Conservation (phyloP, 2,113 vertebrate species). For the Tetraodon nigroviridis region DNA sequence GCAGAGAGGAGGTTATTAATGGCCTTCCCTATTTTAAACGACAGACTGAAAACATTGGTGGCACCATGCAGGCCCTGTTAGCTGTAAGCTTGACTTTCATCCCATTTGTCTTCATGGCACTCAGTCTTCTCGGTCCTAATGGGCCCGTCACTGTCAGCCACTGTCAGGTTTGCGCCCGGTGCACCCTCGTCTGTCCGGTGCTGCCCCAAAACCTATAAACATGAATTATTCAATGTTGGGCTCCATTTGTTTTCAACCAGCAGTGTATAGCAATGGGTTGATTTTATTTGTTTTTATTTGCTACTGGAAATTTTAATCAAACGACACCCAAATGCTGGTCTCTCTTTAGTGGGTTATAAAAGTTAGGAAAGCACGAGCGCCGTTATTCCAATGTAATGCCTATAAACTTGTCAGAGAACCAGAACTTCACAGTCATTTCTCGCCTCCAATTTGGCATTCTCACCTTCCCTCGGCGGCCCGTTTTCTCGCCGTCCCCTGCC, state of each 20-base stretch:
- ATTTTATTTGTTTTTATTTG: not conserved
- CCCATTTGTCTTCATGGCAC: constrained; percentile 62
- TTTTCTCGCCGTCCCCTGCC: constrained; percentile 3
- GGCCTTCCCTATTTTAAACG: constrained; percentile 69
- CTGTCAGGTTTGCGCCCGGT: constrained; percentile 37
- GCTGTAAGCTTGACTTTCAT: constrained; percentile 65
- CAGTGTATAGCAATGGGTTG: not conserved
- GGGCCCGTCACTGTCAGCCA: constrained; percentile 44
- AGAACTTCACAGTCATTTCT: constrained; percentile 16
- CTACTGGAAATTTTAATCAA: not conserved
- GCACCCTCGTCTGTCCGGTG: constrained; percentile 43
- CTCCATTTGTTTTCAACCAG: not conserved
- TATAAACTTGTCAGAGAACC: constrained; percentile 12
- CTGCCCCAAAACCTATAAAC: constrained; percentile 5
- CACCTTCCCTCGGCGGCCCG: not conserved
- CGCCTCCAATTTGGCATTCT: not conserved
- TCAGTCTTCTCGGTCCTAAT: constrained; percentile 56
- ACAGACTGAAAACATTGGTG: constrained; percentile 69
- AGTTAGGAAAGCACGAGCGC: constrained; percentile 3
- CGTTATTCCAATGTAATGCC: not conserved
- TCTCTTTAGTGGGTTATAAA: not conserved
- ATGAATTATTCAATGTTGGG: constrained; percentile 31
- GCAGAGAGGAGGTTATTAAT: constrained; percentile 70
- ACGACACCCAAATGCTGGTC: not conserved
- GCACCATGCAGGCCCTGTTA: constrained; percentile 57